These are phyloP conservation scores for Lamprologus speciosus DNA, from an alignment of 2,113 vertebrate species.

Conservation along the genomic window DNA sequence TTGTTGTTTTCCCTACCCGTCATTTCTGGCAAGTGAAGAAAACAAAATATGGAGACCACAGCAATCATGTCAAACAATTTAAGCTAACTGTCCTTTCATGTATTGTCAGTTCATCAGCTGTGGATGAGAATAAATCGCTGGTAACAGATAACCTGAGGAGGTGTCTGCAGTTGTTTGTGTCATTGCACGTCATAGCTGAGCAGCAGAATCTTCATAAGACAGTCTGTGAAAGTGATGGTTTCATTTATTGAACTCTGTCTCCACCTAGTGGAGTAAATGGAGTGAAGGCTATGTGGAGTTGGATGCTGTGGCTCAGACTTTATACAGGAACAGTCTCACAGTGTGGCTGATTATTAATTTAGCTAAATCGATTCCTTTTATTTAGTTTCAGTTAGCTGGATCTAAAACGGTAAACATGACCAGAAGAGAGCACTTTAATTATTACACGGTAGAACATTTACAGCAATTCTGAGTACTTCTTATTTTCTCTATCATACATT, in stretches of 20 bases:
- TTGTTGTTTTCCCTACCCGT: background rate
- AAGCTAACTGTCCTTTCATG: background rate
- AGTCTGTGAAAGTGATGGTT: background rate
- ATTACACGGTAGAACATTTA: accelerated
- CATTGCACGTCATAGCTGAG: background rate
- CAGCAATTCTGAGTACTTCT: background rate
- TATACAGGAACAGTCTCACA: accelerated
- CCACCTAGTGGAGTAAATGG: background rate
- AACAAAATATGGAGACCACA: background rate
- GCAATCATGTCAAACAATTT: background rate
- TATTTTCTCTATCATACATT: background rate
- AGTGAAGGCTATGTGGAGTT: accelerated
- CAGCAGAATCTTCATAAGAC: accelerated
- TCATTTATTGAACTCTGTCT: background rate
- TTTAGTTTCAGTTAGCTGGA: background rate
- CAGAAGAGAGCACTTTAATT: background rate
- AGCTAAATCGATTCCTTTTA: background rate
- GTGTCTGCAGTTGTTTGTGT: background rate
- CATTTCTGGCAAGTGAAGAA: background rate
- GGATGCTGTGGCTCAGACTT: background rate
- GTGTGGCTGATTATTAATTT: background rate
- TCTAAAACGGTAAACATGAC: accelerated
- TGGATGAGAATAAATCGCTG: background rate
- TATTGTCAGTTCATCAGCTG: background rate
- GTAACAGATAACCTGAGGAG: background rate